Evolutionary conservation across 2,113 vertebrate species (phyloP), one percentile per base, ranked within the genome.

Genomic region (Mixornis gularis): DNA sequence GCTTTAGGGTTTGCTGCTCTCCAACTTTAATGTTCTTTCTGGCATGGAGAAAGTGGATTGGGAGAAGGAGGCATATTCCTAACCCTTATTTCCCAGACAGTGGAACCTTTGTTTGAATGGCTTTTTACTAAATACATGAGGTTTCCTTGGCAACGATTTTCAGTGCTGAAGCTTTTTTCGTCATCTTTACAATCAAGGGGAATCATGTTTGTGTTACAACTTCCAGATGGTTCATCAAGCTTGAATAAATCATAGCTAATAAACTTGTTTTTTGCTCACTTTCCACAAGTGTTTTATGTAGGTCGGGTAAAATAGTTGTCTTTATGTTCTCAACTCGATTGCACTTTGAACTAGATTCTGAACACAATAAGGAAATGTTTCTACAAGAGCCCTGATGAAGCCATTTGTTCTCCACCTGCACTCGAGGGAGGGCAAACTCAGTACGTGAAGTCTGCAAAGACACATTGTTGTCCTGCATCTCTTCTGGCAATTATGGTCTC

Each of bases 281-380:
- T 92, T 60, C 77, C 69, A 64, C 43, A 77, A 70, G 12, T 17
- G 29, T 62, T 77, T 62, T 79, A 26, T 43, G 17, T 46, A 79
- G 78, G 36, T 64, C 56, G 68, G 20, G 41, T 59, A 15, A 63
- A 86, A 51, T 41, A 52, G 32, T 65, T 90, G 74, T 41, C 53
- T 74, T 71, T 53, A 16, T 43, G 20, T 56, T 72, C 40, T 65
- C 56, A 29, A 10, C 73, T 51, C 3, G 3, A 7, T 22, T 53
- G 58, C 22, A 34, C 86, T 93, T 94, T 92, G 89, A 89, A 76
- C 88, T 62, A 38, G 60, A 64, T n/a, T 49, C 9, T 52, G 81
- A 89, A 79, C 78, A 79, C 80, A 76, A 52, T 69, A 8, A 88
- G 92, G 68, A 93, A 90, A 30, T 83, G 72, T 92, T 93, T 38